Base-by-base conservation (phyloP, 2,113 vertebrate species). In the Vidua macroura region DNA sequence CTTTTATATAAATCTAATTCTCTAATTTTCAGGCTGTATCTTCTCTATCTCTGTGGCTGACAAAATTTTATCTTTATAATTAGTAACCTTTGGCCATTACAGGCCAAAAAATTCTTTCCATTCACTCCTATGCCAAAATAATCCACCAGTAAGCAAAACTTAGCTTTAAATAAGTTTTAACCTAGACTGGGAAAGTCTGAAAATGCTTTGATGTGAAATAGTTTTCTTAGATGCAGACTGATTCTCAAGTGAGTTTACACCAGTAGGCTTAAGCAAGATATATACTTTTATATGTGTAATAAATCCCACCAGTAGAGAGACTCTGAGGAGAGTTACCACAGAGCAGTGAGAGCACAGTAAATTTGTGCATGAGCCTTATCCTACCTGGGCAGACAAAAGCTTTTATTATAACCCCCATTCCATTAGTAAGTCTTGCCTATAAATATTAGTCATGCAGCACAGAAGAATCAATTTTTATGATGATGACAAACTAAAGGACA, bases 391-490 rank as follows among this genome's bases (percentile, higher is more conserved):
- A 82, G 79, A 96, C 83, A 97, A 88, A 90, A 86, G 73, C 37
- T 81, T 90, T 92, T 90, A 69, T 83, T 84, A 83, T 48, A 92
- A 39, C 22, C 14, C 46, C n/a, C 6, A 3, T 68, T 86, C 70
- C 41, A 88, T 31, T 7, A 5, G 49, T 44, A 56, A 64, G 60
- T 18, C 66, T 93, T 86, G 73, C 48, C 69, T 89, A 92, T 82
- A 88, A 95, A 92, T 93, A 86, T 78, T 75, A 94, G 87, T 96
- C 94, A 92, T 72, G 83, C 23, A 22, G 66, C 43, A 90, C 0
- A 10, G 81, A 96, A 93, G 77, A 96, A 96, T 95, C 66, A 77
- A 85, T 93, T 96, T 92, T 90, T 85, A 94, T 27, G 83, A 52
- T 68, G 88, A 89, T 76, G 80, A 97, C 88, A 97, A 95, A 92